Base-by-base conservation (phyloP, 2,888 invertebrate species). In the Hirtodrosophila cameraria region DNA sequence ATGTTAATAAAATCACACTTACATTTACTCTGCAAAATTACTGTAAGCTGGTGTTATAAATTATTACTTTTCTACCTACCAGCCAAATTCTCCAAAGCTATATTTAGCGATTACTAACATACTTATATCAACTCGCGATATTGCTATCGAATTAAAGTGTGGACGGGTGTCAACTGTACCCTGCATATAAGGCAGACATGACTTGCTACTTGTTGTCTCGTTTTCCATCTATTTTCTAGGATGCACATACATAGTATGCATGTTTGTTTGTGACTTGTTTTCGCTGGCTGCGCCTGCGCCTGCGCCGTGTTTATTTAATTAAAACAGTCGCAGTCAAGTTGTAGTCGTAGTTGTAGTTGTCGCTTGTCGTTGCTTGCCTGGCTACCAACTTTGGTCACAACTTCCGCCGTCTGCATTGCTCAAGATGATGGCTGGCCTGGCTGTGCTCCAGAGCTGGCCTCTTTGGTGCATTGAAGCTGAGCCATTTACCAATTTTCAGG, bases 371-470 rank as follows among this genome's bases (percentile, higher is more conserved):
- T 50, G 33, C 41, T 25, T 27, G 55, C 20, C 31, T 27, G 36
- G 53, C 69, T 86, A 62, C 81, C 80, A 86, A 86, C 78, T 81
- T 81, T 81, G 80, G 85, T 70, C 67, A 81, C 81, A 86, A 82
- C 87, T 84, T 86, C 86, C 85, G 87, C 70, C 66, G 59, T 49
- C 61, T 52, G 46, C 49, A 62, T 45, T 35, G 53, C 39, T 63
- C 53, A 30, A 35, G 49, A 31, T 43, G 38, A 8, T 18, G 36
- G 31, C 33, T 35, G 30, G 43, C 16, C 27, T 11, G 12, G 30
- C 36, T 45, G 9, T 11, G 46, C 13, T 27, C 33, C 23, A 38
- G 16, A 31, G 20, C 8, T 57, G 64, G 72, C 66, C 80, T 76
- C 68, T 76, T 80, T 86, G 84, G 53, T 60, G 79, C 86, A 80